Conservation (phyloP, 2,113 vertebrate species). For the Protomyctophum bolini region DNA sequence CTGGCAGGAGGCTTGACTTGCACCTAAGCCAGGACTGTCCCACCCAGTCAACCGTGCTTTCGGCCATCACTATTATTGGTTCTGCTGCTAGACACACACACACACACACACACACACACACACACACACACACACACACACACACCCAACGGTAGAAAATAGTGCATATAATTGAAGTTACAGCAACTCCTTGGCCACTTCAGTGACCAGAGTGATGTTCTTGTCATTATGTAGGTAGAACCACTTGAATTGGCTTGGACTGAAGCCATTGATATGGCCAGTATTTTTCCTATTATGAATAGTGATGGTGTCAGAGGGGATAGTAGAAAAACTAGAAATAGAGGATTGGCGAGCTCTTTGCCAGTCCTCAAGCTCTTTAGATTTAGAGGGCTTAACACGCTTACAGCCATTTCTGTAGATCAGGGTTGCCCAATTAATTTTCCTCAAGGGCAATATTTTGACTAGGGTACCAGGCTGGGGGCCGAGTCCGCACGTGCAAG, state of each 20-base stretch:
- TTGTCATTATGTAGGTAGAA: constrained; percentile 24
- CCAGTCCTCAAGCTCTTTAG: constrained; percentile 9
- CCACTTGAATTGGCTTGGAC: constrained; percentile 27
- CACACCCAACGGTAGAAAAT: constrained; percentile 32
- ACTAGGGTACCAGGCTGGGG: too few species aligned
- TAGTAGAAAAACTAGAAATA: neutral
- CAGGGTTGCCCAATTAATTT: too few species aligned
- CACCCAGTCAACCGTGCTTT: constrained; percentile 49
- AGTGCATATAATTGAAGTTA: constrained; percentile 30
- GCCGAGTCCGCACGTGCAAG: too few species aligned
- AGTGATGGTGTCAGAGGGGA: neutral
- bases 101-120: neutral
- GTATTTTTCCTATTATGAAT: neutral
- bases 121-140: constrained; percentile 18
- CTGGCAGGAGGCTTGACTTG: constrained; percentile 38
- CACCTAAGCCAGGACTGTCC: constrained; percentile 45
- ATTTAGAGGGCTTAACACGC: too few species aligned
- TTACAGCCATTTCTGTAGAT: too few species aligned
- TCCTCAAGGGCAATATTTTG: too few species aligned
- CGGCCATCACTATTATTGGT: constrained; percentile 33
- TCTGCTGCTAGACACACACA: constrained; percentile 11
- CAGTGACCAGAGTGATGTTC: neutral
- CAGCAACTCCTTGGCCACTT: constrained; percentile 11
- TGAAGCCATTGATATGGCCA: neutral
- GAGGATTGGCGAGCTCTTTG: constrained; percentile 50